Evolutionary conservation across 2,113 vertebrate genomes (phyloP).

Genomic region (Pedetes capensis): DNA sequence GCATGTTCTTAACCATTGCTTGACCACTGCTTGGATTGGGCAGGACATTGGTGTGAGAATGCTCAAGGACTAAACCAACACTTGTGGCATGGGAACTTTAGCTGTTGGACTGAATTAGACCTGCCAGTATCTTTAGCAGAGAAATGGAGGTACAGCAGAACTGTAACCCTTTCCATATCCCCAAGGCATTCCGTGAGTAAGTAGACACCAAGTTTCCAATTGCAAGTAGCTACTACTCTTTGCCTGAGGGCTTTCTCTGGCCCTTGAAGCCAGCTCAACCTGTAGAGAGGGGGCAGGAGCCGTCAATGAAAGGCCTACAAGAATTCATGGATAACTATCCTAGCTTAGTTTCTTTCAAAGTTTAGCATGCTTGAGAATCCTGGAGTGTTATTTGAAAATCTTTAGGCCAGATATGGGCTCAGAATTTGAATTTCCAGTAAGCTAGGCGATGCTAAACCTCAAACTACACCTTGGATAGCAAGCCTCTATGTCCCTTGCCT

Average conservation of each 20-base stretch:
- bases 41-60: background rate
- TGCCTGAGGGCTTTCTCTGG: background rate
- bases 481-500: background rate
- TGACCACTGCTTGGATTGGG: background rate
- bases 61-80: background rate
- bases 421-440: slow-evolving; percentile 19
- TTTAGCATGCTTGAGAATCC: background rate
- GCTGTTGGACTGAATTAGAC: background rate
- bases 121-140: background rate
- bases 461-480: background rate
- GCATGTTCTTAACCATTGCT: background rate
- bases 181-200: background rate
- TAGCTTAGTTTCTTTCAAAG: background rate
- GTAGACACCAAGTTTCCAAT: background rate
- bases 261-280: background rate
- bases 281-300: background rate
- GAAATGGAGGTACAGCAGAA: background rate
- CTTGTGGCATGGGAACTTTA: background rate
- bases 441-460: background rate
- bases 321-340: background rate
- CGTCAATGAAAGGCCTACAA: background rate
- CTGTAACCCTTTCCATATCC: background rate
- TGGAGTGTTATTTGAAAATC: slow-evolving; percentile 22
- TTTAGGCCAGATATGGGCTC: background rate
- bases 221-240: background rate